Evolutionary conservation across 2,113 vertebrate genomes (phyloP).

Genomic region (Corythoichthys haematopterus): DNA sequence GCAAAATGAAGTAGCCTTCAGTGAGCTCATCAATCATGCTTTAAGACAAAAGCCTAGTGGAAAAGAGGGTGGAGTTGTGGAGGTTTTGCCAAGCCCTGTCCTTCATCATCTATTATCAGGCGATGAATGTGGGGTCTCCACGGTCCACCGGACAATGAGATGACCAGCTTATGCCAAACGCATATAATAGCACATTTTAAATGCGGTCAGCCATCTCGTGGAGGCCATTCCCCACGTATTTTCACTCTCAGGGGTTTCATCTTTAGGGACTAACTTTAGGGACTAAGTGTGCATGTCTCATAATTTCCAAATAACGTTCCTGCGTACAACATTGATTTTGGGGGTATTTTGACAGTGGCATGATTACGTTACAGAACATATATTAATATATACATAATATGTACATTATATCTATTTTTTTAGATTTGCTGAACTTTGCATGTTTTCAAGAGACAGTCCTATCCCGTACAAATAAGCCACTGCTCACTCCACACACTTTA

Average conservation of each 20-base stretch:
- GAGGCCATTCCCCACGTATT: constrained; percentile 8
- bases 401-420: background rate
- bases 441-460: background rate
- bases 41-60: constrained; percentile 61
- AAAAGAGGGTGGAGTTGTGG: constrained; percentile 53
- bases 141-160: constrained; percentile 38
- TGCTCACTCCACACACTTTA: background rate
- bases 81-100: constrained; percentile 61
- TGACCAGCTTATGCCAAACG: constrained; percentile 34
- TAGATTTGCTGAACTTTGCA: background rate
- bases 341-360: no score
- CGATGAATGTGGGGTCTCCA: constrained; percentile 56
- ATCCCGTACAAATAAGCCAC: background rate
- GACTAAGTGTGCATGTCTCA: background rate
- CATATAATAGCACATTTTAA: constrained; percentile 24
- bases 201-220: constrained; percentile 27
- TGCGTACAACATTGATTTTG: no score
- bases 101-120: constrained; percentile 62
- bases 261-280: no score
- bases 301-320: background rate
- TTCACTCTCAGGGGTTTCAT: background rate
- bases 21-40: constrained; percentile 71
- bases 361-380: no score
- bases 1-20: constrained; percentile 56
- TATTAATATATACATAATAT: background rate